Evolutionary conservation across 2,113 vertebrate species (phyloP).

Genomic region (Lutjanus erythropterus): DNA sequence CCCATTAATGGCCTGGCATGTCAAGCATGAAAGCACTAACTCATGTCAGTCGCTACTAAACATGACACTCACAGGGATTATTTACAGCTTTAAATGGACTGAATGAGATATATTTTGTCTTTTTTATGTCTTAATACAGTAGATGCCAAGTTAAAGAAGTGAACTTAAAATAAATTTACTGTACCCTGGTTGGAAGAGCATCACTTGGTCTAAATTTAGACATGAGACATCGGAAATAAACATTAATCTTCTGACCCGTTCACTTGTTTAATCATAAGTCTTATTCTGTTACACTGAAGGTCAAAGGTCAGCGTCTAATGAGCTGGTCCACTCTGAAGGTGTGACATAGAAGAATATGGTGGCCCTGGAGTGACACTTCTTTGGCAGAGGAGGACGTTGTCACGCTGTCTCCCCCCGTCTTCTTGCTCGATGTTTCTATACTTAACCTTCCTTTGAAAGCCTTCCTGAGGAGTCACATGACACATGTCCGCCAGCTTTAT

Average conservation of each 20-base stretch:
- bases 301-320: constrained; percentile 23
- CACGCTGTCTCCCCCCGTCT: background rate
- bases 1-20: constrained; percentile 57
- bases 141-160: background rate
- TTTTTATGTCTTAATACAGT: constrained; percentile 28
- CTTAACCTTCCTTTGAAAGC: constrained; percentile 27
- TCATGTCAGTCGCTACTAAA: constrained; percentile 51
- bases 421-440: constrained; percentile 47
- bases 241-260: background rate
- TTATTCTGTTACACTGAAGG: constrained; percentile 1
- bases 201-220: background rate
- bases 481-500: background rate
- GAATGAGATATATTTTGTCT: background rate
- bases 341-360: background rate
- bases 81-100: constrained; percentile 21
- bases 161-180: background rate
- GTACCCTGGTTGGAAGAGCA: background rate
- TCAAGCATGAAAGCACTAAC: constrained; percentile 12
- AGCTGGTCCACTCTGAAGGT: constrained; percentile 19
- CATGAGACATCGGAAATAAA: background rate
- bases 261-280: constrained; percentile 1
- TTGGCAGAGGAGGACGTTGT: constrained; percentile 4
- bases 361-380: background rate
- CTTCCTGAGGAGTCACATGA: constrained; percentile 29
- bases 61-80: constrained; percentile 30